A percentile compares a stretch with the other conserved stretches of the same genome.
These are phyloP conservation scores for Hedya salicella DNA, from an alignment of 2,888 invertebrate genomes.

Conservation along the genomic window DNA sequence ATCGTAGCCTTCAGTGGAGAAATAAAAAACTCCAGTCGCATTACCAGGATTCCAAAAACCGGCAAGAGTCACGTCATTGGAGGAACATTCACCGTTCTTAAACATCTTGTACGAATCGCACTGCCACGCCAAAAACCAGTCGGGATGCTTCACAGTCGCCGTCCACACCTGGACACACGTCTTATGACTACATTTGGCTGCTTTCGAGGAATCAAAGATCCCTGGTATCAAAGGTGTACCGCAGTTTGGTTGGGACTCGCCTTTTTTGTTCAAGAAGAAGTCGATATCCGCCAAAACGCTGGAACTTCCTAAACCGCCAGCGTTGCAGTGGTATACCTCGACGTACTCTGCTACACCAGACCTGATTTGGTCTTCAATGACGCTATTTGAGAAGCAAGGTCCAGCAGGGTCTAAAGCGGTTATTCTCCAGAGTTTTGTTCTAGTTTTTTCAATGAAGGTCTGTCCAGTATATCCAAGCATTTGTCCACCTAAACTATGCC, in stretches of 20 bases:
- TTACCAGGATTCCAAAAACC: constrained; percentile 75
- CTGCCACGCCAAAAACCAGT: constrained; percentile 66
- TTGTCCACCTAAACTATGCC: constrained; percentile 76
- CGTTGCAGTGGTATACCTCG: constrained; percentile 86
- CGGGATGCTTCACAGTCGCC: constrained; percentile 65
- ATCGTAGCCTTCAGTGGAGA: constrained; percentile 67
- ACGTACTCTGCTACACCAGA: constrained; percentile 85
- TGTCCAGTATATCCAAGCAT: constrained; percentile 71
- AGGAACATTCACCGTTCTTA: constrained; percentile 61
- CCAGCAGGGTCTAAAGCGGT: constrained; percentile 79
- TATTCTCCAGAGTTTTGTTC: constrained; percentile 65
- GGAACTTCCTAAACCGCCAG: constrained; percentile 79
- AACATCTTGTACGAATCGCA: constrained; percentile 70
- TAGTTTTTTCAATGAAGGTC: constrained; percentile 61
- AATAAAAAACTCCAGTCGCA: constrained; percentile 71
- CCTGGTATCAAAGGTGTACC: constrained; percentile 68
- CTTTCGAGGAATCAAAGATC: constrained; percentile 68
- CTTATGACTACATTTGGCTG: constrained; percentile 74
- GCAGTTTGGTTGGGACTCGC: constrained; percentile 84
- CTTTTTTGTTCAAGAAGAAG: constrained; percentile 86
- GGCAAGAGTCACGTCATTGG: constrained; percentile 63
- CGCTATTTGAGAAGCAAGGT: constrained; percentile 73
- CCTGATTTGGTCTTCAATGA: constrained; percentile 76
- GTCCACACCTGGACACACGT: constrained; percentile 71
- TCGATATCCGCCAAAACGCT: constrained; percentile 83